Evolutionary conservation across 2,888 invertebrate genomes (phyloP), one percentile per base, ranked within the genome.

Genomic region (Apoderus coryli): DNA sequence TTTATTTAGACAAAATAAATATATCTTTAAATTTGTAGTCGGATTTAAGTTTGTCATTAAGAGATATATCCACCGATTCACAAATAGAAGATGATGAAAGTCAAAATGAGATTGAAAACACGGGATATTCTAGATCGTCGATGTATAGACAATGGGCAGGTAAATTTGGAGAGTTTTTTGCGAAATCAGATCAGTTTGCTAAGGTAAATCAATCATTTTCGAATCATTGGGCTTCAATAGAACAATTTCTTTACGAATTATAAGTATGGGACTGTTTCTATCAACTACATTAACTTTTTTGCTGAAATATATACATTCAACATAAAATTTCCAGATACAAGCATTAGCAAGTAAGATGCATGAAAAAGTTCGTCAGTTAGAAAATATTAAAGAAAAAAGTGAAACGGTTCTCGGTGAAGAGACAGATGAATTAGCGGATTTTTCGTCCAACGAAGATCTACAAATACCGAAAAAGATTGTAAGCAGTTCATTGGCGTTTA

Each of bases 401-500:
- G 36, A 35, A 15, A 14, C 30, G 9, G 29, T 23, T 14, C 16
- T 11, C 5, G 35, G 29, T n/a, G 33, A 37, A 25, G 28, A 33
- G 16, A 35, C 28, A 11, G 36, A 31, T 2, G 34, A 36, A 23
- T 11, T 25, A 12, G 45, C 40, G 2, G 37, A 42, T n/a, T 34
- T 36, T 16, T 38, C 38, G 4, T 39, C 42, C 11, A 38, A 34
- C 25, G 32, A 34, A 11, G 39, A 40, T 6, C 27, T 39, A 9
- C 38, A 31, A 28, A 33, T 31, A 25, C 44, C 44, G 4, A 36
- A 43, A 16, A 44, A 45, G 28, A 42, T 52, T 12, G 49, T 53
- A n/a, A 52, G 50, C 35, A 50, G 44, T 40, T 52, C 54, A 2
- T 33, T 44, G 3, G 54, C 50, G 4, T 54, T 54, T 38, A 47